phyloP scores from a whole-genome alignment of 1,140 invertebrate species.

The Wasmannia auropunctata region DNA sequence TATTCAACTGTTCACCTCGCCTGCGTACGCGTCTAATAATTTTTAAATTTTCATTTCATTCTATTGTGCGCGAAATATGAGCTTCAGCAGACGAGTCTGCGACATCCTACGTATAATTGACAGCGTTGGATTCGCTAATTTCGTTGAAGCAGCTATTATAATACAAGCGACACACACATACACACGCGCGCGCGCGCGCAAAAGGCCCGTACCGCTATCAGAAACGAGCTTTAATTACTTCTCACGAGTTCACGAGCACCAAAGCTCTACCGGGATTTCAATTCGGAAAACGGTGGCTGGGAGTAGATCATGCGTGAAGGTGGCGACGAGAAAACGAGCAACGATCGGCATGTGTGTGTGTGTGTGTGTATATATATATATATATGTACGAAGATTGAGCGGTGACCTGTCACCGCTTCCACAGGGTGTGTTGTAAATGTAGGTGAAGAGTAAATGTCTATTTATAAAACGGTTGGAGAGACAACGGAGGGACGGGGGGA shows the following conservation, averaged over 20 bases:
- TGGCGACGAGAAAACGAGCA: constrained; percentile 65
- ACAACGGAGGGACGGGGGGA: not conserved
- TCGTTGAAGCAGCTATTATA: not conserved
- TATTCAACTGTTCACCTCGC: not conserved
- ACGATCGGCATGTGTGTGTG: constrained; percentile 55
- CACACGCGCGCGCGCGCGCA: too few relatives aligned
- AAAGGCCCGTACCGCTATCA: not conserved
- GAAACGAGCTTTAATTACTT: constrained; percentile 63
- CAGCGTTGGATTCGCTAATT: not conserved
- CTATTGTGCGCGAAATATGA: not conserved
- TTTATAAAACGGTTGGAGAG: constrained; percentile 80
- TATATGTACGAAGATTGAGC: constrained; percentile 82
- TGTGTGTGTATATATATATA: too few relatives aligned
- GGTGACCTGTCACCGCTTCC: constrained; percentile 82
- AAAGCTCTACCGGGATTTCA: constrained; percentile 55
- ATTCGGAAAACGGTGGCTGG: constrained; percentile 67
- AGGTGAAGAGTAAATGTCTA: constrained; percentile 84
- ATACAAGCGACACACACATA: not conserved
- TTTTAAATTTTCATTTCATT: not conserved
- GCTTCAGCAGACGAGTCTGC: not conserved
- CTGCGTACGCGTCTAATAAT: not conserved
- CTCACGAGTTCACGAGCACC: constrained; percentile 46
- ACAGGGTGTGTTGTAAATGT: constrained; percentile 81
- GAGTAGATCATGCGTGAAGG: constrained; percentile 72
- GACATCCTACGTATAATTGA: not conserved